These are phyloP conservation scores for Pagrus major DNA, from an alignment of 2,113 vertebrate species.

Conservation along the genomic window DNA sequence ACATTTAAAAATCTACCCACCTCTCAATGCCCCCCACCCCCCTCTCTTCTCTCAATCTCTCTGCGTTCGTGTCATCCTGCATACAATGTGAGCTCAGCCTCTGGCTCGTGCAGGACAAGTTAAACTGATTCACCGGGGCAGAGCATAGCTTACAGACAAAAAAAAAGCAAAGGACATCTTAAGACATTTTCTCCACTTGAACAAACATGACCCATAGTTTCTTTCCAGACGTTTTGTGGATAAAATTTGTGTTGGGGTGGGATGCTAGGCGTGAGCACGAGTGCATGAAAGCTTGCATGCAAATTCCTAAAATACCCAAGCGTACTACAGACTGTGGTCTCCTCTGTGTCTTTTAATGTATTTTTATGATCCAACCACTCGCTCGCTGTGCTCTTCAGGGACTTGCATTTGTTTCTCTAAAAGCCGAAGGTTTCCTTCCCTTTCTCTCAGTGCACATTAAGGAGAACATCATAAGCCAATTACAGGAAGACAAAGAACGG, in stretches of 20 bases:
- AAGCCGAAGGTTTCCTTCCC: slow-evolving; percentile 42
- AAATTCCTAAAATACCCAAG: slow-evolving; percentile 55
- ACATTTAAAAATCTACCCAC: slow-evolving; percentile 66
- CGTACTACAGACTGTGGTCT: slow-evolving; percentile 25
- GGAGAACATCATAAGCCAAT: slow-evolving; percentile 60
- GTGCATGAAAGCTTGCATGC: slow-evolving; percentile 40
- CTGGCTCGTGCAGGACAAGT: slow-evolving; percentile 44
- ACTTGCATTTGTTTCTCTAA: slow-evolving; percentile 58
- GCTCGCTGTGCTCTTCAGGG: slow-evolving; percentile 48
- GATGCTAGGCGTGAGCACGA: slow-evolving; percentile 38
- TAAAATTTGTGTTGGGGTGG: slow-evolving; percentile 36
- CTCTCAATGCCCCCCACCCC: slow-evolving; percentile 43
- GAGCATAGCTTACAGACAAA: slow-evolving; percentile 37
- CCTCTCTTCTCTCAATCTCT: slow-evolving; percentile 38
- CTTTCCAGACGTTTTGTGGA: slow-evolving; percentile 48
- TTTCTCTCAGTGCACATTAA: slow-evolving; percentile 46
- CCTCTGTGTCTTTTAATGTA: slow-evolving; percentile 54
- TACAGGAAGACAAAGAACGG: slow-evolving; percentile 46
- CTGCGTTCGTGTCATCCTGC: slow-evolving; percentile 33
- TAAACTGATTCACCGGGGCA: slow-evolving; percentile 51
- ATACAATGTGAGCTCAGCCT: slow-evolving; percentile 52
- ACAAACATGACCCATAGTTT: slow-evolving; percentile 53
- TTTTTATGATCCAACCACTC: slow-evolving; percentile 57
- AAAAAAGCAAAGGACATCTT: slow-evolving; percentile 41
- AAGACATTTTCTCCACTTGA: slow-evolving; percentile 58